A percentile compares a stretch with the other conserved stretches of the same genome.
phyloP scores from a whole-genome alignment of 2,113 vertebrate species.

The Upupa epops region DNA sequence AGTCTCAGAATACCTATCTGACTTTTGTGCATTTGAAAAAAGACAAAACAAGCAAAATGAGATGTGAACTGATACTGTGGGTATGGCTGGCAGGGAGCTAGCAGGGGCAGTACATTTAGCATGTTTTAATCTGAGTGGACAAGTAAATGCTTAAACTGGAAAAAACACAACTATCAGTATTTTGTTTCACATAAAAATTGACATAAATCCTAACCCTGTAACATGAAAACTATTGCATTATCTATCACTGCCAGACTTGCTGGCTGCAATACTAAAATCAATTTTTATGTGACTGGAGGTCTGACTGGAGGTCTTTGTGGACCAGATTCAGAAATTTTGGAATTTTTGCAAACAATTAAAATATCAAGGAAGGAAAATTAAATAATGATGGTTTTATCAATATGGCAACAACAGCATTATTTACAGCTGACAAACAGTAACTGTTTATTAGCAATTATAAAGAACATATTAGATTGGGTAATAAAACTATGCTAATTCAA shows the following conservation, averaged over 20 bases:
- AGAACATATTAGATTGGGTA: not conserved
- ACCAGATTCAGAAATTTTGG: not conserved
- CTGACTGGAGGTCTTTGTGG: not conserved
- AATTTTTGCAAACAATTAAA: not conserved
- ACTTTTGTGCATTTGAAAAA: not conserved
- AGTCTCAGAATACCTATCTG: not conserved
- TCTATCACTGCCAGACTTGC: not conserved
- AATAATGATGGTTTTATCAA: not conserved
- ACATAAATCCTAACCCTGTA: not conserved
- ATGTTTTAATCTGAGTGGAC: not conserved
- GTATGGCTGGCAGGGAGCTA: fast-evolving
- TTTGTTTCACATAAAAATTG: not conserved
- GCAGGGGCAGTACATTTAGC: not conserved
- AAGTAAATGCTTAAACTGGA: not conserved
- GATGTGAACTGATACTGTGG: not conserved
- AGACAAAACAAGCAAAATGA: not conserved
- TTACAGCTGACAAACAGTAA: not conserved
- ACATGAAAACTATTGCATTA: not conserved
- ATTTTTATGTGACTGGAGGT: not conserved
- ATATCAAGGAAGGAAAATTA: not conserved
- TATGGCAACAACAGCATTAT: not conserved
- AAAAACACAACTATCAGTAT: not conserved
- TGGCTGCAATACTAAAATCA: not conserved
- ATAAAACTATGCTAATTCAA: not conserved
- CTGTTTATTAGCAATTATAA: not conserved